A percentile compares a stretch with the other conserved stretches of the same genome.
Conservation (phyloP, 2,113 vertebrate species). For the Scomber colias region DNA sequence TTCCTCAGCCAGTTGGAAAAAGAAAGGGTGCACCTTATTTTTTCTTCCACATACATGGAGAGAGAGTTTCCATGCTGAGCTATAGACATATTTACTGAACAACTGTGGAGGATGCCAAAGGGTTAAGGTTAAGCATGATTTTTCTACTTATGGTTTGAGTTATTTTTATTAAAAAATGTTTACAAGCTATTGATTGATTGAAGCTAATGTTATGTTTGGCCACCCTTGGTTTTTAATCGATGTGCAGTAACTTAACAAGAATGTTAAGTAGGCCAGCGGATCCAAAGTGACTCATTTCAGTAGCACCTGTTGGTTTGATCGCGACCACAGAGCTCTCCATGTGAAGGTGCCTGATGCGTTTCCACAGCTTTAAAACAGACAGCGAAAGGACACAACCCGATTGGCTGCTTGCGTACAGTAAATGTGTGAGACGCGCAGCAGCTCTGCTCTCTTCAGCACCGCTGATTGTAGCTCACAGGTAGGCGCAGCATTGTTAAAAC, state of each 20-base stretch:
- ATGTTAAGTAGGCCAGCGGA: slow-evolving; percentile 43
- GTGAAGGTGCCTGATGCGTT: slow-evolving; percentile 40
- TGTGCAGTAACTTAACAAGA: slow-evolving; percentile 9
- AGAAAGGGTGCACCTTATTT: background rate
- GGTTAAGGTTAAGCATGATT: background rate
- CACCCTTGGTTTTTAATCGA: background rate
- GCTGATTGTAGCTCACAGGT: slow-evolving; percentile 55
- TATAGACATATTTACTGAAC: background rate
- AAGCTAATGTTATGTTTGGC: too few relatives aligned
- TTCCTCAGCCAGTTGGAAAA: background rate
- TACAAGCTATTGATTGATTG: background rate
- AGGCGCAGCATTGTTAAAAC: slow-evolving; percentile 9
- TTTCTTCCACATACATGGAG: background rate
- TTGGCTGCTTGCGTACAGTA: slow-evolving; percentile 26
- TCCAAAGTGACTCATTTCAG: slow-evolving; percentile 56
- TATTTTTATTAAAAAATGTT: background rate
- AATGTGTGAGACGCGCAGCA: background rate
- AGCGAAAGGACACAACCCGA: background rate
- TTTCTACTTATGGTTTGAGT: background rate
- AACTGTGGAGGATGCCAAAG: background rate
- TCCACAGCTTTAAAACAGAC: slow-evolving; percentile 11
- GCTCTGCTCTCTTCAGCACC: slow-evolving; percentile 53
- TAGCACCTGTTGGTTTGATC: slow-evolving; percentile 46
- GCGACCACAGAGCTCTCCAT: slow-evolving; percentile 25
- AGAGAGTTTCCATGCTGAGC: background rate